Evolutionary conservation across 2,113 vertebrate species (phyloP).

Genomic region (Tenebrosternarchus preto): DNA sequence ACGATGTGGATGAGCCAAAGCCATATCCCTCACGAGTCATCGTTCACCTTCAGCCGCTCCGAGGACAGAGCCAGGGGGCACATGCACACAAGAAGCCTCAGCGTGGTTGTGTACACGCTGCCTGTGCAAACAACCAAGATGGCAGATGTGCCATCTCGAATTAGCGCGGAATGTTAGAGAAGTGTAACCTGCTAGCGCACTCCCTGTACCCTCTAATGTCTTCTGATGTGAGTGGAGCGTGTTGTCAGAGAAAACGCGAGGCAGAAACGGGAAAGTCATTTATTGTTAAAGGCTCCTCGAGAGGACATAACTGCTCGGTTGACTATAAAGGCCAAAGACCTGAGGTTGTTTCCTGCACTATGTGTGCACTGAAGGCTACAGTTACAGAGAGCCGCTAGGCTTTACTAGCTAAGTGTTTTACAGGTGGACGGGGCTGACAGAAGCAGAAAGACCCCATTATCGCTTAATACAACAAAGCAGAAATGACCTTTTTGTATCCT

Average conservation of each 20-base stretch:
- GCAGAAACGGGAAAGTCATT: not conserved
- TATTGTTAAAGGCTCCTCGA: conserved; percentile 8
- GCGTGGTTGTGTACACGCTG: conserved; percentile 36
- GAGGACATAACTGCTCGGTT: conserved; percentile 21
- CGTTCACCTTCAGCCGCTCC: conserved; percentile 48
- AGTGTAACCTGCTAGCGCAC: conserved; percentile 39
- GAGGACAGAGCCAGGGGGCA: conserved; percentile 21
- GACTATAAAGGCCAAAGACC: not conserved
- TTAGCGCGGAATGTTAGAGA: conserved; percentile 44
- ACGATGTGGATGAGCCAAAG: conserved; percentile 44
- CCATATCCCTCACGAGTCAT: conserved; percentile 28
- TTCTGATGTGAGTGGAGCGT: conserved; percentile 33
- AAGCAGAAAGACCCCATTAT: too few species aligned
- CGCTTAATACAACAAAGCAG: too few species aligned
- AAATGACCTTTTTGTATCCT: too few species aligned
- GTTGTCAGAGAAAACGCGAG: conserved; percentile 35
- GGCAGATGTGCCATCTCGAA: conserved; percentile 53
- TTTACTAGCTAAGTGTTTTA: not conserved
- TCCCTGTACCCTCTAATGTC: conserved; percentile 34
- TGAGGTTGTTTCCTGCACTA: not conserved
- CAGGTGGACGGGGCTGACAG: too few species aligned
- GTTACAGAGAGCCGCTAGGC: not conserved
- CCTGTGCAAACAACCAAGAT: conserved; percentile 51
- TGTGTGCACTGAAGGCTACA: not conserved
- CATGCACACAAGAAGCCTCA: conserved; percentile 24